Evolutionary conservation across 2,113 vertebrate species (phyloP), one percentile per base, ranked within the genome.

Genomic region (Papio anubis): DNA sequence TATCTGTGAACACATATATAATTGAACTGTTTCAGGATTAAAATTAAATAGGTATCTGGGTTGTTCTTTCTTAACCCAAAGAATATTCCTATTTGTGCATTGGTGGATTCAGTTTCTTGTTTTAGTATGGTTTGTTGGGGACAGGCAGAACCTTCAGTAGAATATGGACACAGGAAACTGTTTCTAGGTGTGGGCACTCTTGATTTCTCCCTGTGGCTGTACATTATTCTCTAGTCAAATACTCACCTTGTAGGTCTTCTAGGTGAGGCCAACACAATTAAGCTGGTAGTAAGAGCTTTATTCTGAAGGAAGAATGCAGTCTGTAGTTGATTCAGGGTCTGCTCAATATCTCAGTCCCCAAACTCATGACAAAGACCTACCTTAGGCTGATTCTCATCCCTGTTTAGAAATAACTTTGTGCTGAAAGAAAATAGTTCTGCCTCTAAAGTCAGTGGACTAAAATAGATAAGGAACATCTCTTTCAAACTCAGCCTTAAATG

Each of bases 381-480:
- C 7, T 25, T 30, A 40, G 40, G 48, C 11, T 52, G 6, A 66
- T 66, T 92, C 35, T 68, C n/a, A 43, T 76, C 38, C 55, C 78
- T 79, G 13, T 94, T 70, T 50, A 76, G 40, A 43, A 81, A 52
- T 6, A 27, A 64, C 32, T 94, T 92, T 50, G 11, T 43, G 21
- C 4, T 32, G 13, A 0, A 17, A 17, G 14, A 38, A 3, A 12
- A 35, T 1, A 66, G 20, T 52, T 3, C 23, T 13, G 2, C 57
- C 32, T 40, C 8, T 68, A 73, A 35, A 68, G 8, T 21, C 3
- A 48, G 4, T 21, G 5, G 1, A 20, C 64, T 23, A 90, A 75
- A 61, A 30, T 27, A 75, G 30, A 88, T 43, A 70, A 70, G 25
- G 2, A 32, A n/a, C 18, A 84, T 27, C 9, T 32, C 79, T 73